A percentile compares a stretch with the other conserved stretches of the same genome.
Conservation (phyloP, 64 coral and sea anemone genomes). For the Cladopsammia gracilis region DNA sequence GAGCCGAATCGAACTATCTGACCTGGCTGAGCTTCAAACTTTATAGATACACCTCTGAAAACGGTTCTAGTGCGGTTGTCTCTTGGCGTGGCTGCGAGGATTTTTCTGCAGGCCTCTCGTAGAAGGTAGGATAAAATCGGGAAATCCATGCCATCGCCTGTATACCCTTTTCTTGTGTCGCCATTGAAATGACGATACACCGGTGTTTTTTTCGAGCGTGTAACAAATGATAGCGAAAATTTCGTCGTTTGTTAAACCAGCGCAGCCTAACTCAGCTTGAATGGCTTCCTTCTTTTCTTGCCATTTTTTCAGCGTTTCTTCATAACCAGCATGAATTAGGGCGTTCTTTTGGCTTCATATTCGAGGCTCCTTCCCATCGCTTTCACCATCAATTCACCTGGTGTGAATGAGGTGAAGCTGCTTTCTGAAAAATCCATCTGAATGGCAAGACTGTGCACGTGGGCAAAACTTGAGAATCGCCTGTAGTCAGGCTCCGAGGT, state of each 20-base stretch:
- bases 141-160: constrained; percentile 84
- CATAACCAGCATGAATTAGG: constrained; percentile 68
- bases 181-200: constrained; percentile 81
- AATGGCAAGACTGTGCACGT: constrained; percentile 26
- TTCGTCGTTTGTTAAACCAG: constrained; percentile 72
- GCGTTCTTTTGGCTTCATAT: constrained; percentile 89
- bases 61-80: constrained; percentile 69
- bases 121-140: constrained; percentile 81
- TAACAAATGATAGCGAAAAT: constrained; percentile 79
- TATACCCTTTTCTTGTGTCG: constrained; percentile 70
- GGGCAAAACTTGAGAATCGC: constrained; percentile 62
- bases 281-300: constrained; percentile 17
- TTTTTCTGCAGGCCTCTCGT: constrained; percentile 80
- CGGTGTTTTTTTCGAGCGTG: constrained; percentile 78
- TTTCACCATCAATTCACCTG: constrained; percentile 82
- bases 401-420: constrained; percentile 71
- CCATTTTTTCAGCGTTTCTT: constrained; percentile 76
- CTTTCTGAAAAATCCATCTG: constrained; percentile 71
- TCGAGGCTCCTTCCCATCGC: constrained; percentile 67
- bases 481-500: constrained; percentile 23
- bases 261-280: constrained; percentile 17
- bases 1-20: constrained; percentile 78
- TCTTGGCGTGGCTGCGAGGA: constrained; percentile 64
- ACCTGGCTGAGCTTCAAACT: constrained; percentile 33
- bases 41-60: constrained; percentile 59